phyloP scores from a whole-genome alignment of 1,140 invertebrate species.

The Ganaspis sp. region DNA sequence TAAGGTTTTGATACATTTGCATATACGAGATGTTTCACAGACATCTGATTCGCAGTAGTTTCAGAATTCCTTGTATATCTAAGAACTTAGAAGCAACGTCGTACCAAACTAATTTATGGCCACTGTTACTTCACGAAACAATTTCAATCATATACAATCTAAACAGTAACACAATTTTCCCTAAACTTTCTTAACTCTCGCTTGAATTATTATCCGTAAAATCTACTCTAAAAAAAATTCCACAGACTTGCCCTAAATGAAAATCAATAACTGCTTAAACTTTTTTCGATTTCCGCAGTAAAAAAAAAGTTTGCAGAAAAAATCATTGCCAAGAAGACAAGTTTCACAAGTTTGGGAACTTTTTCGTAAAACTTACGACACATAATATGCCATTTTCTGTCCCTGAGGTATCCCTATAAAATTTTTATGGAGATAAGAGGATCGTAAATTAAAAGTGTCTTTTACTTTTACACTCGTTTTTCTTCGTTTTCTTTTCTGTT shows the following conservation, averaged over 20 bases:
- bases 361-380: neutral
- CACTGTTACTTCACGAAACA: neutral
- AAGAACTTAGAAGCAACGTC: slow-evolving; percentile 27
- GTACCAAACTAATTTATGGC: slow-evolving; percentile 6
- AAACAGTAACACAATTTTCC: neutral
- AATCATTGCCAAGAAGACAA: neutral
- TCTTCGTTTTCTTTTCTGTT: too few relatives aligned
- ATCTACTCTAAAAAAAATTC: neutral
- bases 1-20: slow-evolving; percentile 41
- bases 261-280: too few relatives aligned
- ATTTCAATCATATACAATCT: neutral
- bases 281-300: neutral
- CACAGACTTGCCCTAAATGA: too few relatives aligned
- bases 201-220: neutral
- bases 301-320: neutral
- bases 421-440: slow-evolving; percentile 19
- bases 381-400: neutral
- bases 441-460: neutral
- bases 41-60: slow-evolving; percentile 20
- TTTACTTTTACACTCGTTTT: neutral
- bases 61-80: slow-evolving; percentile 11
- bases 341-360: neutral
- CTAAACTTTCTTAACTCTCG: neutral
- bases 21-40: slow-evolving; percentile 31
- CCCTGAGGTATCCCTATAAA: neutral